Evolutionary conservation across 1,140 invertebrate genomes (phyloP).

Genomic region (Atopsyche davidsoni): DNA sequence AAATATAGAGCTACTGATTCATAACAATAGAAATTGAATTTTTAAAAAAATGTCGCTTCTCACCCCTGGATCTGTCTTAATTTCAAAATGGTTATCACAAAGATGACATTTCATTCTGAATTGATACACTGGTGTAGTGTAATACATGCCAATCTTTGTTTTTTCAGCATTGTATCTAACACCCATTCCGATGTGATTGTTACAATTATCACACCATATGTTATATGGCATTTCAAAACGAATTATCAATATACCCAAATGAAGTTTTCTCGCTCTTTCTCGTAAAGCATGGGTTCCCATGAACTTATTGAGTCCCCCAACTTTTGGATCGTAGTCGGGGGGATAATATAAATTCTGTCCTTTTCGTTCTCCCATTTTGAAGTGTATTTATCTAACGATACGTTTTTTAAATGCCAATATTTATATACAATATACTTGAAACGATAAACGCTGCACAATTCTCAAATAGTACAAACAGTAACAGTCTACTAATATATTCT

Average conservation of each 20-base stretch:
- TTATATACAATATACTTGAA: background rate
- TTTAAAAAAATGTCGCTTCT: slow-evolving; percentile 34
- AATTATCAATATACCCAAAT: slow-evolving; percentile 95
- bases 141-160: slow-evolving; percentile 97
- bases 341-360: slow-evolving; percentile 98
- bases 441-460: too few species aligned
- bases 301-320: slow-evolving; percentile 90
- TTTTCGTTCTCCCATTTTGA: slow-evolving; percentile 93
- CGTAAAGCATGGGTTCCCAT: slow-evolving; percentile 92
- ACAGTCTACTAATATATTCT: too few species aligned
- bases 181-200: slow-evolving; percentile 98
- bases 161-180: slow-evolving; percentile 99
- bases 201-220: slow-evolving; percentile 98
- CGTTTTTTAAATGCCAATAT: too few species aligned
- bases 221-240: slow-evolving; percentile 99
- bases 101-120: slow-evolving; percentile 99
- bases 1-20: background rate
- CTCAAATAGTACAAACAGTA: too few species aligned
- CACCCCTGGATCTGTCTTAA: slow-evolving; percentile 97
- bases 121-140: slow-evolving; percentile 94
- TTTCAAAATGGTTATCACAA: slow-evolving; percentile 97
- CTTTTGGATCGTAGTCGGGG: slow-evolving; percentile 93
- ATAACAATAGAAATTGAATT: background rate
- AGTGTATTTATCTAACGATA: too few species aligned
- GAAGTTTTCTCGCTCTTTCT: slow-evolving; percentile 89